phyloP scores from a whole-genome alignment of 64 coral and sea anemone genomes.

The Orbicella faveolata region DNA sequence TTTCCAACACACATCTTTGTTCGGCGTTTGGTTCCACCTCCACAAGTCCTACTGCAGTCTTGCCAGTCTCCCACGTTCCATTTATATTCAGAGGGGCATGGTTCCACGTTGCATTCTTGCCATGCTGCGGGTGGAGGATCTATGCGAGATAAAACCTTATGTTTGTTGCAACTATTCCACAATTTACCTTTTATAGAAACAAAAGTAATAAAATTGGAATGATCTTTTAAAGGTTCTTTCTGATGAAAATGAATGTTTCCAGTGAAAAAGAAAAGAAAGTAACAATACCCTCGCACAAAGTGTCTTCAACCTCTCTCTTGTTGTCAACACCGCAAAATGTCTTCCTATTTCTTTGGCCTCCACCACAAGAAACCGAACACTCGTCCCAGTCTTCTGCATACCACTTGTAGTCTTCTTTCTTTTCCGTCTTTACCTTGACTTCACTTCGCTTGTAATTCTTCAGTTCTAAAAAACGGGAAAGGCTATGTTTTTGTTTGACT shows the following conservation, averaged over 20 bases:
- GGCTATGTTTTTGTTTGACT: neutral
- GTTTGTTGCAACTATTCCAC: neutral
- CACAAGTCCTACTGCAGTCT: conserved; percentile 73
- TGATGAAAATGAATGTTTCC: neutral
- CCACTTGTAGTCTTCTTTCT: conserved; percentile 63
- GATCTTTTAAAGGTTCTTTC: neutral
- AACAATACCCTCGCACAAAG: conserved; percentile 60
- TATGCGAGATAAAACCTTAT: neutral
- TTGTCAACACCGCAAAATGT: conserved; percentile 45
- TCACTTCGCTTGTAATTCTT: conserved; percentile 52
- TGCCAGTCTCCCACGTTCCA: conserved; percentile 74
- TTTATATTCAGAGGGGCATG: conserved; percentile 80
- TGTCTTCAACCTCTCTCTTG: conserved; percentile 42
- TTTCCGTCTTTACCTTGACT: neutral
- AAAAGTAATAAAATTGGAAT: too few species aligned
- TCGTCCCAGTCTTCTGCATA: conserved; percentile 63
- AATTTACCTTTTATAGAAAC: too few species aligned
- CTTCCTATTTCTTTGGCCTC: conserved; percentile 65
- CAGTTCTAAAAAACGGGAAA: conserved; percentile 33
- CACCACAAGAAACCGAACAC: conserved; percentile 80
- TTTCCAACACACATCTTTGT: conserved; percentile 64
- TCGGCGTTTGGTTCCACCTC: conserved; percentile 56
- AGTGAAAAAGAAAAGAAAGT: too few species aligned
- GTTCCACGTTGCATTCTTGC: conserved; percentile 61
- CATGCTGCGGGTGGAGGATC: conserved; percentile 69